These are phyloP conservation scores for Aethina tumida DNA, from an alignment of 1,140 invertebrate genomes.

Conservation along the genomic window DNA sequence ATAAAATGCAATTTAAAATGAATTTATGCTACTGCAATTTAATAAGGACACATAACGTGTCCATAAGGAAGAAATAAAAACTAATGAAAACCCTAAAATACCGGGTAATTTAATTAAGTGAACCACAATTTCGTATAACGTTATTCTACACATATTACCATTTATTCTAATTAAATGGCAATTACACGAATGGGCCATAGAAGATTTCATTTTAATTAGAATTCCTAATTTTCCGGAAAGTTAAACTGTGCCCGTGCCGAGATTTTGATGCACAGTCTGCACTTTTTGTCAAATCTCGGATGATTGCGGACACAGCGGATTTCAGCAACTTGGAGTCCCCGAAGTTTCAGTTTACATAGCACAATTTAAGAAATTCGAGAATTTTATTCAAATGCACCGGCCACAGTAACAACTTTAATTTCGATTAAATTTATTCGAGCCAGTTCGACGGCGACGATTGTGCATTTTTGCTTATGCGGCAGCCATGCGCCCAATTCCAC, in stretches of 20 bases:
- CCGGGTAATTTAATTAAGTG: too few species aligned
- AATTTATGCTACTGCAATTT: too few species aligned
- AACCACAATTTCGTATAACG: too few species aligned
- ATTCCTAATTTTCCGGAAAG: constrained; percentile 18
- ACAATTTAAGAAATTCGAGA: constrained; percentile 5
- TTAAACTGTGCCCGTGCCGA: constrained; percentile 17
- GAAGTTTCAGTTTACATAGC: constrained; percentile 14
- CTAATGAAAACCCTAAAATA: too few species aligned
- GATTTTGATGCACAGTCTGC: constrained; percentile 20
- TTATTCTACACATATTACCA: constrained; percentile 1
- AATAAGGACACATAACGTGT: too few species aligned
- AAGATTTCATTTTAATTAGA: constrained; percentile 19
- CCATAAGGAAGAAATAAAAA: too few species aligned
- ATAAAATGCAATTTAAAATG: too few species aligned
- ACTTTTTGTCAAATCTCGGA: constrained; percentile 16
- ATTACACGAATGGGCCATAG: constrained; percentile 12
- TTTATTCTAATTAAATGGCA: constrained; percentile 9
- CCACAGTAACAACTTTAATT: neutral
- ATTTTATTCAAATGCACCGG: constrained; percentile 5
- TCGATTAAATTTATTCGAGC: constrained; percentile 1
- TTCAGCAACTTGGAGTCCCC: constrained; percentile 7
- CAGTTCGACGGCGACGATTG: too few species aligned
- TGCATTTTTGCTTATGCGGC: too few species aligned
- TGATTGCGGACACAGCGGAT: constrained; percentile 14
- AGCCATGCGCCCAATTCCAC: too few species aligned